Conservation (phyloP, 1,140 invertebrate genomes). For the Drosophila micromelanica region DNA sequence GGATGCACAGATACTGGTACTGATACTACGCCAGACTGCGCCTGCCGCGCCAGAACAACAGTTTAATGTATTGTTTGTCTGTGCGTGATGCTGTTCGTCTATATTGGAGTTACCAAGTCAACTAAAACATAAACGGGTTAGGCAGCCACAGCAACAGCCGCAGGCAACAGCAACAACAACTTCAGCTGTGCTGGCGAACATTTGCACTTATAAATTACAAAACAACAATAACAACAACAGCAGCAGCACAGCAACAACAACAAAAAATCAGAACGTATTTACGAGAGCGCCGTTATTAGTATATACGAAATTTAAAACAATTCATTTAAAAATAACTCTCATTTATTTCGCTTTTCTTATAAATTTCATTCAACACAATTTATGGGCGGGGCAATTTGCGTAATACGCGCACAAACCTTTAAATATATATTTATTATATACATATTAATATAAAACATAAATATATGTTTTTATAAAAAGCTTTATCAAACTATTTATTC, state of each 20-base stretch:
- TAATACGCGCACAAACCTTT: slow-evolving; percentile 42
- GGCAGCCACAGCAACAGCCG: slow-evolving; percentile 39
- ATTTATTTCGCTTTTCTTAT: slow-evolving; percentile 10
- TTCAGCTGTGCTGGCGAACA: slow-evolving; percentile 22
- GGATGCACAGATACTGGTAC: slow-evolving; percentile 62
- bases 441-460: slow-evolving; percentile 32
- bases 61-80: slow-evolving; percentile 69
- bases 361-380: slow-evolving; percentile 41
- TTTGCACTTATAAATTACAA: slow-evolving; percentile 28
- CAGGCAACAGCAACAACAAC: slow-evolving; percentile 49
- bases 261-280: slow-evolving; percentile 12
- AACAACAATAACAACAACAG: slow-evolving; percentile 43
- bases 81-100: slow-evolving; percentile 51
- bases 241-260: no score
- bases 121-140: slow-evolving; percentile 77
- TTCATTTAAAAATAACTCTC: background rate
- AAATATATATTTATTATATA: slow-evolving; percentile 14
- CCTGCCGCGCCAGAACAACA: slow-evolving; percentile 39
- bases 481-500: slow-evolving; percentile 53
- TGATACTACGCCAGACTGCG: slow-evolving; percentile 17
- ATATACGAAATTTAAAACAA: background rate
- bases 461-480: slow-evolving; percentile 41
- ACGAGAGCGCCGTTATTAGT: slow-evolving; percentile 15
- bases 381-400: slow-evolving; percentile 36
- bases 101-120: slow-evolving; percentile 63